Percentiles rank a stretch among this genome's conserved stretches.
Conservation (phyloP, 2,797 vertebrate genomes). For the Acrocephalus scirpaceus region DNA sequence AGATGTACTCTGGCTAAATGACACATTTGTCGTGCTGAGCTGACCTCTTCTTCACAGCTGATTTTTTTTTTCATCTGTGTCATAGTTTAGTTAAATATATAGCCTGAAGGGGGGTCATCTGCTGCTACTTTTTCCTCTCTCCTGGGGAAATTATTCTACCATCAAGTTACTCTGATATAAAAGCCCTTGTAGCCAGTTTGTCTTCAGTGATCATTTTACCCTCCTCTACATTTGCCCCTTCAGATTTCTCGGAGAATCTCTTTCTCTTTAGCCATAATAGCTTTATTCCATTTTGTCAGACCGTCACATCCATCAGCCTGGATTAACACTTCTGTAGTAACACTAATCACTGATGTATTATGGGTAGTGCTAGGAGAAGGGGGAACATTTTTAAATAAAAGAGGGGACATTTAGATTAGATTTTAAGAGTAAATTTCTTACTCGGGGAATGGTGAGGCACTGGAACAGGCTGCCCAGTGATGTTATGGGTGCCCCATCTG, state of each 20-base stretch:
- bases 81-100: slow-evolving; percentile 30
- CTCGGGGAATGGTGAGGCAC: neutral
- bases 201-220: neutral
- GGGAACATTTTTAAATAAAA: neutral
- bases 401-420: neutral
- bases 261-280: neutral
- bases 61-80: slow-evolving; percentile 31
- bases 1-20: slow-evolving; percentile 24
- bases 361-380: neutral
- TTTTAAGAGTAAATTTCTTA: neutral
- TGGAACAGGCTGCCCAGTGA: neutral
- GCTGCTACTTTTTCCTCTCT: neutral
- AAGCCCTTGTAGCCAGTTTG: neutral
- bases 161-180: slow-evolving; percentile 10
- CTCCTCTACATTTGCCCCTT: neutral
- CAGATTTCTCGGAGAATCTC: neutral
- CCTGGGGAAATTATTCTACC: slow-evolving; percentile 28
- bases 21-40: neutral
- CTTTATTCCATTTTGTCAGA: neutral
- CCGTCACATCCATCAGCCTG: neutral
- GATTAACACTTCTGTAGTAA: neutral
- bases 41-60: slow-evolving; percentile 38
- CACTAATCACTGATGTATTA: neutral
- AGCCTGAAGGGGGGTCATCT: neutral
- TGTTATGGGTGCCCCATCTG: neutral